These are phyloP conservation scores for Caenorhabditis brenneri DNA, from an alignment of 1,140 invertebrate genomes.

Conservation along the genomic window DNA sequence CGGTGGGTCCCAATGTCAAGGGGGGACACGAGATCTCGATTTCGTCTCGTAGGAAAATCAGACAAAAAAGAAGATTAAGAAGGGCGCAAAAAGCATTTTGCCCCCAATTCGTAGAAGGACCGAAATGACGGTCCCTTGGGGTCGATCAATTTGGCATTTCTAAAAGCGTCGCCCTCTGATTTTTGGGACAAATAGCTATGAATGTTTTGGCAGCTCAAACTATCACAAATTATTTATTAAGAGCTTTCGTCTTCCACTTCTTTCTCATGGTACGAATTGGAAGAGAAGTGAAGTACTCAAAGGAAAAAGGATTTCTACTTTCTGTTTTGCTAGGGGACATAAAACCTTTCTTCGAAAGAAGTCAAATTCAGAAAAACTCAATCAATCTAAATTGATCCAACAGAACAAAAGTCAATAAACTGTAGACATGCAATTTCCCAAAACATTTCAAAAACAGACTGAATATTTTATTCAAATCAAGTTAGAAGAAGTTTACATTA, in stretches of 20 bases:
- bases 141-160: conserved; percentile 33
- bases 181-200: conserved; percentile 3
- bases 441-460: too few relatives aligned
- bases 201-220: neutral
- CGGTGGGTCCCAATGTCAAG: neutral
- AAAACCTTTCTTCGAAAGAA: too few relatives aligned
- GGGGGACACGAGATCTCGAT: neutral
- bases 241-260: neutral
- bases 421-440: too few relatives aligned
- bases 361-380: too few relatives aligned
- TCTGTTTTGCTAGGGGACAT: too few relatives aligned
- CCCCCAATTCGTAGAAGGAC: conserved; percentile 13
- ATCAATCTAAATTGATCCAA: too few relatives aligned
- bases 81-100: conserved; percentile 9
- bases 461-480: too few relatives aligned
- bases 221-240: conserved; percentile 32
- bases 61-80: neutral
- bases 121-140: neutral
- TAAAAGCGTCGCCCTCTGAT: conserved; percentile 12
- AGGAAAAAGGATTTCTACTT: too few relatives aligned
- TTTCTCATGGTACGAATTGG: neutral
- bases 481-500: too few relatives aligned
- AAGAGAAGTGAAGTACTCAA: too few relatives aligned
- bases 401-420: too few relatives aligned
- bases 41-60: neutral